These are phyloP conservation scores for Eidolon helvum DNA, from an alignment of 2,113 vertebrate genomes.

Conservation along the genomic window DNA sequence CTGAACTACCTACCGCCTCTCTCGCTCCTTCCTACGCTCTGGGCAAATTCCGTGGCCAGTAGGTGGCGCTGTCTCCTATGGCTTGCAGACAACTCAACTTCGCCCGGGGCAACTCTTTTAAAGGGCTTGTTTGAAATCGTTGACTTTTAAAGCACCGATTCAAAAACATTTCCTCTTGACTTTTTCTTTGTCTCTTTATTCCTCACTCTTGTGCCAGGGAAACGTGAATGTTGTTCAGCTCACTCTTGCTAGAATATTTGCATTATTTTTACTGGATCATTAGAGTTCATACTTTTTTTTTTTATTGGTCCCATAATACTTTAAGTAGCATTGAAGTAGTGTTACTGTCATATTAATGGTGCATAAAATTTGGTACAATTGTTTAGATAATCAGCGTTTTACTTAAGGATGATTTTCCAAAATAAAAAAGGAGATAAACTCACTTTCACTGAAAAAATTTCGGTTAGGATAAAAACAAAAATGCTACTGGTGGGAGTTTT, in stretches of 20 bases:
- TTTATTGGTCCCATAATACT: neutral
- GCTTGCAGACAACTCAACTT: neutral
- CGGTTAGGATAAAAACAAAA: neutral
- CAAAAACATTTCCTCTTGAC: neutral
- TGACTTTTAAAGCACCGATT: neutral
- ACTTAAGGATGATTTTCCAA: conserved; percentile 20
- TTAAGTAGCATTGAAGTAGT: neutral
- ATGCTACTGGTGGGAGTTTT: neutral
- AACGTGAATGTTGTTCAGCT: neutral
- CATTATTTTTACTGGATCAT: neutral
- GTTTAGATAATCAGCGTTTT: neutral
- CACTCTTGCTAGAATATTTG: neutral
- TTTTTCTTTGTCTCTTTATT: neutral
- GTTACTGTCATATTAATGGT: neutral
- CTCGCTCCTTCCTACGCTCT: accelerated
- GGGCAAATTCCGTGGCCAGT: neutral
- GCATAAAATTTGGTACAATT: neutral
- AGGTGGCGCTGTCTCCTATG: conserved; percentile 56
- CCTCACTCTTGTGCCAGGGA: neutral
- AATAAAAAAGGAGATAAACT: neutral
- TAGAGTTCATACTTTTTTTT: neutral
- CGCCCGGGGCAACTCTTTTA: accelerated
- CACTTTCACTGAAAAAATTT: conserved; percentile 33
- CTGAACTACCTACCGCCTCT: accelerated
- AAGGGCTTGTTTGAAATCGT: neutral